Base-by-base conservation (phyloP, 1,140 invertebrate species). In the Trypoxylus dichotomus region DNA sequence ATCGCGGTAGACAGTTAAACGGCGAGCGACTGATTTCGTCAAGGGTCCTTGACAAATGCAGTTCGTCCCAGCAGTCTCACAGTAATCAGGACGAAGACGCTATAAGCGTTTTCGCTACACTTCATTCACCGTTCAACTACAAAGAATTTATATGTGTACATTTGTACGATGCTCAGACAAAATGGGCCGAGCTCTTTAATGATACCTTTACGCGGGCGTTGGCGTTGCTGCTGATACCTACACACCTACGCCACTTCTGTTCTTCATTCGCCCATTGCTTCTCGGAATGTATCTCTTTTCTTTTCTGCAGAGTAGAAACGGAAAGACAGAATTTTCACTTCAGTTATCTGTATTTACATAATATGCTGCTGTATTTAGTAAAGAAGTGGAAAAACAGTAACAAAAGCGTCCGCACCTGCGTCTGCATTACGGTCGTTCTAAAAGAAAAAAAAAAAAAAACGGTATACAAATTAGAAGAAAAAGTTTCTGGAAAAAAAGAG, bases 81-180 rank as follows among this genome's bases (percentile, higher is more conserved):
- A 71, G 78, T 79, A 79, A 79, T 79, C 78, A 79, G 78, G 41
- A 74, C 76, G 78, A 79, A 79, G 78, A 79, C 78, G 75, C 74
- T 54, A 78, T 78, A 76, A 77, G 76, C 75, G 78, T 76, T 75
- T 58, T 74, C 78, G 78, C 78, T 77, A 79, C 78, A 79, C 78
- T 79, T 79, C 78, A 79, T 79, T 79, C 78, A 72, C 63, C 74
- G 78, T 76, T 79, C 78, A 79, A 79, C 78, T 79, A 76, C 79
- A 81, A 81, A 81, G 81, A 81, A 81, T 81, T 81, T 81, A 81
- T 81, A 80, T 79, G 81, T 81, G 77, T 79, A 81, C 81, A 80
- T 80, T 81, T 80, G 79, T 79, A 79, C 75, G 80, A 77, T 78
- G 80, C 77, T 81, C 79, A 79, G 75, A 76, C 78, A 77, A 72